Evolutionary conservation across 2,113 vertebrate species (phyloP).

Genomic region (Mionectes macconnelli): DNA sequence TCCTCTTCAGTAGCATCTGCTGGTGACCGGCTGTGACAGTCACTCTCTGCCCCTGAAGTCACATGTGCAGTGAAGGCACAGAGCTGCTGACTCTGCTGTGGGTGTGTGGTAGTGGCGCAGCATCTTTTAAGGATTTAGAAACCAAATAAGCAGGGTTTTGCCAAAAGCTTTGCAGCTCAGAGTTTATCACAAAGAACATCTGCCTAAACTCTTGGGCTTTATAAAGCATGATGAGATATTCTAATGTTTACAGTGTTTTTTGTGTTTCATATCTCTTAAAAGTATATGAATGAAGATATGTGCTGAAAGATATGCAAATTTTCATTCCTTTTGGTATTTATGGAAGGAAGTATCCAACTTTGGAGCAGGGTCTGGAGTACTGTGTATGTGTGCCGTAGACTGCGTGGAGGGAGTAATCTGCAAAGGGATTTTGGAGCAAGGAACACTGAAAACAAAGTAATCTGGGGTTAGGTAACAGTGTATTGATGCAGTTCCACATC

Average conservation of each 20-base stretch:
- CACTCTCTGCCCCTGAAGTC: not conserved
- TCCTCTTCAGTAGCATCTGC: not conserved
- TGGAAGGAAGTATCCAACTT: not conserved
- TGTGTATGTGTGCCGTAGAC: not conserved
- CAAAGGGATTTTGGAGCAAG: not conserved
- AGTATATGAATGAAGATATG: not conserved
- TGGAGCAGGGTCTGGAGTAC: not conserved
- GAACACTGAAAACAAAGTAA: not conserved
- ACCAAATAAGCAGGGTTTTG: not conserved
- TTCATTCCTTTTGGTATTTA: not conserved
- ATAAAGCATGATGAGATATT: not conserved
- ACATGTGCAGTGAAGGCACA: not conserved
- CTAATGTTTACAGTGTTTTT: not conserved
- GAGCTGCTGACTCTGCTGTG: not conserved
- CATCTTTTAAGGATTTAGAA: not conserved
- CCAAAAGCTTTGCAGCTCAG: not conserved
- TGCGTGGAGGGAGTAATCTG: not conserved
- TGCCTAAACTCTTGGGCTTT: not conserved
- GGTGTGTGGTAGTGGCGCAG: accelerated
- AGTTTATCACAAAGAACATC: not conserved
- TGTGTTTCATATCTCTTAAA: not conserved
- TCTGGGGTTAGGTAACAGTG: not conserved
- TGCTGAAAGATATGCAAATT: not conserved
- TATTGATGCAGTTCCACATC: not conserved
- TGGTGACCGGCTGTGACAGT: not conserved